phyloP scores from a whole-genome alignment of 2,888 invertebrate species.

The Caradrina clavipalpis region DNA sequence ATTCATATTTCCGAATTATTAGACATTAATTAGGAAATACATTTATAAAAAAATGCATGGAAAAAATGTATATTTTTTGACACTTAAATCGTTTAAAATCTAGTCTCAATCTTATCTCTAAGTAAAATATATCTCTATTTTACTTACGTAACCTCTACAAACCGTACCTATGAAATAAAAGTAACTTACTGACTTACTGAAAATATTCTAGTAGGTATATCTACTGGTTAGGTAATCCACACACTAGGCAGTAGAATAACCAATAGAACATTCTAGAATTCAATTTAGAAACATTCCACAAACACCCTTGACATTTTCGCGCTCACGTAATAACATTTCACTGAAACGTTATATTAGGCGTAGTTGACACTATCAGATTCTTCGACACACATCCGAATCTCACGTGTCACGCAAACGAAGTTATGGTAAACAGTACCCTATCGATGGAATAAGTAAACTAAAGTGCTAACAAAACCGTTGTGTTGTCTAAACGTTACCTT shows the following conservation, averaged over 20 bases:
- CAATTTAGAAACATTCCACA: conserved; percentile 13
- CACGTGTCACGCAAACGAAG: conserved; percentile 62
- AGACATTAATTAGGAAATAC: no score
- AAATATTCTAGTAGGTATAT: no score
- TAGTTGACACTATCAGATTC: conserved; percentile 59
- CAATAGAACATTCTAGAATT: conserved; percentile 17
- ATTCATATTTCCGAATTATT: no score
- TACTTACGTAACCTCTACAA: no score
- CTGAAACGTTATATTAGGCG: conserved; percentile 41
- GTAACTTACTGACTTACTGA: no score
- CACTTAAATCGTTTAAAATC: no score
- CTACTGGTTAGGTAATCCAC: no score
- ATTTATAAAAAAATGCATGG: no score
- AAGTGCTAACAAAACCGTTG: conserved; percentile 69
- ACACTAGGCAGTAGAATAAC: not conserved
- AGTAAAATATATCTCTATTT: no score
- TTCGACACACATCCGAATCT: conserved; percentile 47
- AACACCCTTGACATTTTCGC: conserved; percentile 28
- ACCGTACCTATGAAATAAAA: no score
- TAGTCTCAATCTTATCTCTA: no score
- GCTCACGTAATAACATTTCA: conserved; percentile 34
- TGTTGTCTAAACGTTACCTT: conserved; percentile 73
- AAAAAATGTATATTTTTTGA: no score
- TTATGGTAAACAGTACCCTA: conserved; percentile 65
- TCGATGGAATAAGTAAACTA: conserved; percentile 67